These are phyloP conservation scores for Neofelis nebulosa DNA, from an alignment of 2,113 vertebrate genomes.

Conservation along the genomic window DNA sequence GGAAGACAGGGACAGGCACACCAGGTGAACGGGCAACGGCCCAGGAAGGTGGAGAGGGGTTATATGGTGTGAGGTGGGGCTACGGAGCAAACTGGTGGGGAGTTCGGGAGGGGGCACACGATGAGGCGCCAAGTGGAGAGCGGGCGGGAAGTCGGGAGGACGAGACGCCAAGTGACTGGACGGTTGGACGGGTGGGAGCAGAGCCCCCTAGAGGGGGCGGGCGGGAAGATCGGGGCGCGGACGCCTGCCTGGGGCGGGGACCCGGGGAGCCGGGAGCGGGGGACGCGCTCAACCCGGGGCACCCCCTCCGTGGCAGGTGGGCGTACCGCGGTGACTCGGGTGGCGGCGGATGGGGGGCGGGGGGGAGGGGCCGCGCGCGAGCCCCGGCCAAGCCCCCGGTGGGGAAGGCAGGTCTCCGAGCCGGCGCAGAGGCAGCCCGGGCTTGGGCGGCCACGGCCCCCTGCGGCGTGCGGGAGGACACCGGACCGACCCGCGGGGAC, in stretches of 20 bases:
- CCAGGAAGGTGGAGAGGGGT: neutral
- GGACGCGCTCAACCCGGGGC: neutral
- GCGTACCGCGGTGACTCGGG: neutral
- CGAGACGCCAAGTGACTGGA: neutral
- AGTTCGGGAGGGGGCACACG: conserved; percentile 2
- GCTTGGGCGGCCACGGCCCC: neutral
- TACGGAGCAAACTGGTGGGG: neutral
- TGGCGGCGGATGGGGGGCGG: neutral
- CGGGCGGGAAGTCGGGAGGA: neutral
- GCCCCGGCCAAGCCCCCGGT: neutral
- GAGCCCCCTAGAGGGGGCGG: neutral
- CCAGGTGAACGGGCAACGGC: neutral
- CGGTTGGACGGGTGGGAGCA: neutral
- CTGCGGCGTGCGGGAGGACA: neutral
- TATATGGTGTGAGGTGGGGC: neutral
- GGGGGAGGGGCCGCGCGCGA: neutral
- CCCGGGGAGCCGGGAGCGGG: neutral
- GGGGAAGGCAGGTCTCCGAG: neutral
- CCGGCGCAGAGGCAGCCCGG: neutral
- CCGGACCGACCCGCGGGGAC: neutral
- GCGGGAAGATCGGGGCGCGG: neutral
- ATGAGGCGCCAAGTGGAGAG: neutral
- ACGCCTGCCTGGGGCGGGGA: neutral
- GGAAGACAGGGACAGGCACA: neutral
- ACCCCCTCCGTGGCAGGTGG: neutral